Conservation (phyloP, 2,888 invertebrate genomes). For the Mycogona germanica region DNA sequence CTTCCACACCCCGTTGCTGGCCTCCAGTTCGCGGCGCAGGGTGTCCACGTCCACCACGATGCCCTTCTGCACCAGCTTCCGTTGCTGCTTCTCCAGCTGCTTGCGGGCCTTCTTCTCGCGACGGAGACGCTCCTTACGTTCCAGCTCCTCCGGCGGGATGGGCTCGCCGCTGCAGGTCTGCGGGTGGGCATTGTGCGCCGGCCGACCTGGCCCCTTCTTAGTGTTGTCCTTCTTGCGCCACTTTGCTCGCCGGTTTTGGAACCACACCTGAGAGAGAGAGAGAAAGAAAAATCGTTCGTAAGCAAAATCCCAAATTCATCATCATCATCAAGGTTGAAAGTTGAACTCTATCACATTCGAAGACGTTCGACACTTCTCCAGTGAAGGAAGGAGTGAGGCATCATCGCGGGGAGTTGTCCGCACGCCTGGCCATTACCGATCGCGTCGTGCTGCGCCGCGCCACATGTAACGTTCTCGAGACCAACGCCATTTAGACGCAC, state of each 20-base stretch:
- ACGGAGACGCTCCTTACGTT: slow-evolving; percentile 32
- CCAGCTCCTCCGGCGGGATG: slow-evolving; percentile 57
- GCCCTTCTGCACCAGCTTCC: slow-evolving; percentile 81
- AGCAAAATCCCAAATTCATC: too few species aligned
- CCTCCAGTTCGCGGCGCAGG: slow-evolving; percentile 69
- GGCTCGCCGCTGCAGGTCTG: slow-evolving; percentile 96
- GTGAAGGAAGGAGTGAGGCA: too few species aligned
- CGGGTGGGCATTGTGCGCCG: slow-evolving; percentile 96
- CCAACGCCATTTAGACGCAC: too few species aligned
- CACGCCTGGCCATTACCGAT: too few species aligned
- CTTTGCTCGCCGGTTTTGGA: slow-evolving; percentile 97
- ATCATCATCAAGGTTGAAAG: too few species aligned
- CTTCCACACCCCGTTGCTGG: slow-evolving; percentile 42
- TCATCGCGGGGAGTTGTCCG: too few species aligned
- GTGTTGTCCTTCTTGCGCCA: slow-evolving; percentile 99
- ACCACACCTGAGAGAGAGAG: slow-evolving; percentile 77
- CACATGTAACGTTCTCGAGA: too few species aligned
- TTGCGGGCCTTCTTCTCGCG: slow-evolving; percentile 57
- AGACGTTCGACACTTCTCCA: too few species aligned
- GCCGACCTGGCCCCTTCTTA: slow-evolving; percentile 95
- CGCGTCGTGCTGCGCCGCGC: too few species aligned
- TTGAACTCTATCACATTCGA: too few species aligned
- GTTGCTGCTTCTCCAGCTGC: slow-evolving; percentile 79
- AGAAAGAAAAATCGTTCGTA: too few species aligned
- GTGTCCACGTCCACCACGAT: slow-evolving; percentile 79